A percentile compares a stretch with the other conserved stretches of the same genome.
Conservation (phyloP, 64 coral and sea anemone species). For the Dendronephthya gigantea region DNA sequence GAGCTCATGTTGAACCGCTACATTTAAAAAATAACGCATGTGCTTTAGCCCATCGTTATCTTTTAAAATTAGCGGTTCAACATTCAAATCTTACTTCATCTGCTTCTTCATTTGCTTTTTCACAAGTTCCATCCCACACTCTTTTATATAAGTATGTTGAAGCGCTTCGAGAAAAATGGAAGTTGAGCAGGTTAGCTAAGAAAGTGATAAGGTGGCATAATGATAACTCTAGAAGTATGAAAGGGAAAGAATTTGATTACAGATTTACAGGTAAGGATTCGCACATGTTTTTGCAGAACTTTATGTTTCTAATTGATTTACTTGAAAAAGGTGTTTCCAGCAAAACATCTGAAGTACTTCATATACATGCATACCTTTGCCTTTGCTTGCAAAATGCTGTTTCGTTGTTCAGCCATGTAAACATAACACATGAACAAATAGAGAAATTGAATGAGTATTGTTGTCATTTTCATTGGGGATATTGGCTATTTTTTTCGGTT, state of each 20-base stretch:
- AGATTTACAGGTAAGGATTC: constrained; percentile 44
- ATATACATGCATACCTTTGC: not conserved
- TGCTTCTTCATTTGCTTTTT: constrained; percentile 20
- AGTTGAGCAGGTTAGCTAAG: constrained; percentile 37
- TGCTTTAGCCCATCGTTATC: constrained; percentile 24
- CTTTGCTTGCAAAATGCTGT: constrained; percentile 6
- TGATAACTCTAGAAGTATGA: constrained; percentile 12
- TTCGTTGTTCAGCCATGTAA: too few species aligned
- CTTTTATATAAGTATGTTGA: constrained; percentile 37
- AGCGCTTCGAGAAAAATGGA: not conserved
- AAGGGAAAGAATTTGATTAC: constrained; percentile 34
- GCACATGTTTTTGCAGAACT: too few species aligned
- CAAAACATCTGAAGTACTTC: not conserved
- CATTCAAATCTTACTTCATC: constrained; percentile 36
- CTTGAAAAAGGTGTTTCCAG: constrained; percentile 15
- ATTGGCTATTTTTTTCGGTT: too few species aligned
- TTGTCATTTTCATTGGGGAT: constrained; percentile 13
- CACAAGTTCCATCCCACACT: constrained; percentile 19
- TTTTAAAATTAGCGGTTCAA: constrained; percentile 40
- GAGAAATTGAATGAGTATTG: not conserved
- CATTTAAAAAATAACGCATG: constrained; percentile 55
- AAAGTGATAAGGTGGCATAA: constrained; percentile 49
- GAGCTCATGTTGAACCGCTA: not conserved
- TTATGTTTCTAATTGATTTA: too few species aligned
- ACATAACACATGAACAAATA: not conserved